A percentile compares a stretch with the other conserved stretches of the same genome.
Evolutionary conservation across 2,888 invertebrate species (phyloP).

Genomic region (Xestobium rufovillosum): DNA sequence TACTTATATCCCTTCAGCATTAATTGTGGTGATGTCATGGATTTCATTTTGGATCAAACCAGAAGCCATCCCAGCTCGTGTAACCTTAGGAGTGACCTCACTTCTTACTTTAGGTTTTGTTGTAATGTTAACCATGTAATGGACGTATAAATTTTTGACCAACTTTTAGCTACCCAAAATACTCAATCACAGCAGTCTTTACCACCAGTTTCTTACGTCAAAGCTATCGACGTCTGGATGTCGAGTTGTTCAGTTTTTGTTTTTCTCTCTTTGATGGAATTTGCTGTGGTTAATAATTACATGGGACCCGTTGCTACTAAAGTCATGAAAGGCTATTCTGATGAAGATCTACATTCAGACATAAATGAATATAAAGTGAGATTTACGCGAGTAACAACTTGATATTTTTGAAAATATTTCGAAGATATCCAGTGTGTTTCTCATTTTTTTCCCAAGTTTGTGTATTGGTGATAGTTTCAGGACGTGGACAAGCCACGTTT

Average conservation of each 20-base stretch:
- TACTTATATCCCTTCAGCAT: slow-evolving; percentile 84
- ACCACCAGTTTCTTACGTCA: slow-evolving; percentile 87
- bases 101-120: slow-evolving; percentile 72
- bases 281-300: slow-evolving; percentile 84
- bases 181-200: slow-evolving; percentile 84
- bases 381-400: too few species aligned
- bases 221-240: slow-evolving; percentile 91
- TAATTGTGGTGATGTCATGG: slow-evolving; percentile 94
- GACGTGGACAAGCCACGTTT: too few species aligned
- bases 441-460: not conserved
- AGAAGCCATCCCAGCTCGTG: slow-evolving; percentile 84
- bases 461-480: not conserved
- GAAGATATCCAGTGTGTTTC: too few species aligned
- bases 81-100: slow-evolving; percentile 82
- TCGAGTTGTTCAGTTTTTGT: slow-evolving; percentile 87
- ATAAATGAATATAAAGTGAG: slow-evolving; percentile 69
- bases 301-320: slow-evolving; percentile 79
- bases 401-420: too few species aligned
- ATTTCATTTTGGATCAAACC: slow-evolving; percentile 95
- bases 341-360: slow-evolving; percentile 68
- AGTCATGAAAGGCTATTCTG: slow-evolving; percentile 84
- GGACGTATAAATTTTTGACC: too few species aligned
- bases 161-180: slow-evolving; percentile 72
- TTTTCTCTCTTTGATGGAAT: slow-evolving; percentile 84
- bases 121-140: too few species aligned